phyloP scores from a whole-genome alignment of 2,888 invertebrate species.

The Aethes cnicana region DNA sequence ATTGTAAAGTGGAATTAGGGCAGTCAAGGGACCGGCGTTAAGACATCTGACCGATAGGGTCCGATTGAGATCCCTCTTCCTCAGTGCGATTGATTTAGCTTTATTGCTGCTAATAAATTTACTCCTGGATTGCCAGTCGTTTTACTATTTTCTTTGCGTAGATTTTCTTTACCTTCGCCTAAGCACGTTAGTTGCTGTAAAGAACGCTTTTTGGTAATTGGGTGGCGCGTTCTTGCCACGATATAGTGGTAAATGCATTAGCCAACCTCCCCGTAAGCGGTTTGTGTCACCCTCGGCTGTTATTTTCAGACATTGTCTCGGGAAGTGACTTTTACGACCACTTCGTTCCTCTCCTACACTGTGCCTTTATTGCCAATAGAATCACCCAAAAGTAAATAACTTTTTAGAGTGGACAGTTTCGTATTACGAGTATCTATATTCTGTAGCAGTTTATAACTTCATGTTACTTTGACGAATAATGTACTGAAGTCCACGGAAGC shows the following conservation, averaged over 20 bases:
- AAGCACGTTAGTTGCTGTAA: slow-evolving; percentile 24
- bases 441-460: no score
- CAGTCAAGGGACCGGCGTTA: slow-evolving; percentile 43
- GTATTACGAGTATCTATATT: slow-evolving; percentile 6
- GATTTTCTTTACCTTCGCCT: slow-evolving; percentile 17
- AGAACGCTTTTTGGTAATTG: slow-evolving; percentile 8
- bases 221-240: slow-evolving; percentile 13
- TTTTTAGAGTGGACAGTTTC: slow-evolving; percentile 36
- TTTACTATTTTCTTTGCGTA: slow-evolving; percentile 37
- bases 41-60: slow-evolving; percentile 59
- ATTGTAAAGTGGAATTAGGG: slow-evolving; percentile 53
- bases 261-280: slow-evolving; percentile 25
- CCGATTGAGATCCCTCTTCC: slow-evolving; percentile 54
- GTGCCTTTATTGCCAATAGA: slow-evolving; percentile 50
- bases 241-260: slow-evolving; percentile 27
- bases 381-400: slow-evolving; percentile 51
- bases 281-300: slow-evolving; percentile 27
- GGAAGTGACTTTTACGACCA: slow-evolving; percentile 52
- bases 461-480: no score
- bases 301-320: slow-evolving; percentile 44
- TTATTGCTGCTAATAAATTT: slow-evolving; percentile 71
- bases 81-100: slow-evolving; percentile 70
- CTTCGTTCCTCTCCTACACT: slow-evolving; percentile 45
- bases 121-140: slow-evolving; percentile 42
- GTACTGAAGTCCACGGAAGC: no score